phyloP scores from a whole-genome alignment of 2,113 vertebrate species.

The Lepisosteus osseus region DNA sequence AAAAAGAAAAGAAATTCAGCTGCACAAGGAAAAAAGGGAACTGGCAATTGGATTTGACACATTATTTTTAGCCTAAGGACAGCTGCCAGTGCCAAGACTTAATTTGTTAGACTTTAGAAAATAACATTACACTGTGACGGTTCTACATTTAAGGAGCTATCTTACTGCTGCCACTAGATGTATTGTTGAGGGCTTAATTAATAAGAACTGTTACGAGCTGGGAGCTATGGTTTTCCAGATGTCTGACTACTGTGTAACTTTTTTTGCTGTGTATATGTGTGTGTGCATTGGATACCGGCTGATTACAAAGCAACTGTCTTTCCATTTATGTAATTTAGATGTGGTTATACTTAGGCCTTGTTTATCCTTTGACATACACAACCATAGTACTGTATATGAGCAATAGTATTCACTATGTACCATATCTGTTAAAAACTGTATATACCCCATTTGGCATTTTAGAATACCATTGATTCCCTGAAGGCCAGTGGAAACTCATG shows the following conservation, averaged over 20 bases:
- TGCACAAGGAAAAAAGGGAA: constrained; percentile 27
- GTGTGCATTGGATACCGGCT: not conserved
- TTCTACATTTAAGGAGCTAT: constrained; percentile 28
- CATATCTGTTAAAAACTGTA: too few relatives aligned
- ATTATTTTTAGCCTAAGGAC: constrained; percentile 51
- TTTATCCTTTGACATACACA: too few relatives aligned
- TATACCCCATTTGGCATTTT: too few relatives aligned
- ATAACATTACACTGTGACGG: constrained; percentile 43
- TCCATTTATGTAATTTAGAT: too few relatives aligned
- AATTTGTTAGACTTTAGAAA: constrained; percentile 56
- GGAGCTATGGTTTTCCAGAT: constrained; percentile 13
- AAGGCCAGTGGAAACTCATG: too few relatives aligned
- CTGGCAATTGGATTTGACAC: constrained; percentile 54
- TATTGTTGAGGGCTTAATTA: constrained; percentile 25
- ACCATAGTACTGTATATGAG: too few relatives aligned
- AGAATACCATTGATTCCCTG: too few relatives aligned
- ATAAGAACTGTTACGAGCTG: constrained; percentile 25
- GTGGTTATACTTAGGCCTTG: too few relatives aligned
- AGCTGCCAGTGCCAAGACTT: constrained; percentile 44
- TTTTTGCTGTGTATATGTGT: not conserved
- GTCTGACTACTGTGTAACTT: constrained; percentile 6
- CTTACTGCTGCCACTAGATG: constrained; percentile 14
- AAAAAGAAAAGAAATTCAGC: constrained; percentile 20
- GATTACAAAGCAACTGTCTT: too few relatives aligned
- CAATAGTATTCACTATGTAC: too few relatives aligned